A percentile compares a stretch with the other conserved stretches of the same genome.
These are phyloP conservation scores for Fabriciana adippe DNA, from an alignment of 2,888 invertebrate species.

Conservation along the genomic window DNA sequence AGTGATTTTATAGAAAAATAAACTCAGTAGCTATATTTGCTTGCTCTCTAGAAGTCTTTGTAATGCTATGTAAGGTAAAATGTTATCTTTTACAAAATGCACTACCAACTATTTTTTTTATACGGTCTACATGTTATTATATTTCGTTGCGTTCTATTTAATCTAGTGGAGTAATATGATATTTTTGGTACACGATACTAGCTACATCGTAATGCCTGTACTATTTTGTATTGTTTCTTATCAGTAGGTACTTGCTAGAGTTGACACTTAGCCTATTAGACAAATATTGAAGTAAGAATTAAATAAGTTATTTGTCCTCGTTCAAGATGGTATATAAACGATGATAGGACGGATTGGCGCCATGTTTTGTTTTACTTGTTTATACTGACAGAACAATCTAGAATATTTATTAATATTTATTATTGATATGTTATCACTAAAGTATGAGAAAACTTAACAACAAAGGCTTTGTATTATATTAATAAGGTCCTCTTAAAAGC, in stretches of 20 bases:
- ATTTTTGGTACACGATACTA: background rate
- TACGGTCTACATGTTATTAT: background rate
- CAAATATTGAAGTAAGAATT: slow-evolving; percentile 22
- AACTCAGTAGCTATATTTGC: background rate
- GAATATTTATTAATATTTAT: slow-evolving; percentile 12
- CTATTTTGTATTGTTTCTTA: slow-evolving; percentile 8
- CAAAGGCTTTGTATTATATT: background rate
- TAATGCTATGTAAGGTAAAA: background rate
- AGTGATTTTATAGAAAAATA: no score
- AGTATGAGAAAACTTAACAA: slow-evolving; percentile 8
- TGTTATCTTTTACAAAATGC: slow-evolving; percentile 4
- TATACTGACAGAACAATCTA: slow-evolving; percentile 17
- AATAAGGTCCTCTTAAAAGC: no score
- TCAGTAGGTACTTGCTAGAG: slow-evolving; percentile 14
- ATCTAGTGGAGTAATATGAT: background rate
- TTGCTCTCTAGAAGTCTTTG: background rate
- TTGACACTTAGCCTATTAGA: slow-evolving; percentile 20
- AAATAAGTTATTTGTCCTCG: background rate
- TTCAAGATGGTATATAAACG: slow-evolving; percentile 17
- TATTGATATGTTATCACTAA: slow-evolving; percentile 4
- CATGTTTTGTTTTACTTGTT: slow-evolving; percentile 22
- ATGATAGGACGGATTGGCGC: slow-evolving; percentile 19
- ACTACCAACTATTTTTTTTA: background rate
- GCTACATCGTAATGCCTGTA: no score
- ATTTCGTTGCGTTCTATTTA: background rate